These are phyloP conservation scores for Ruditapes philippinarum DNA, from an alignment of 1,140 invertebrate species.

Conservation along the genomic window DNA sequence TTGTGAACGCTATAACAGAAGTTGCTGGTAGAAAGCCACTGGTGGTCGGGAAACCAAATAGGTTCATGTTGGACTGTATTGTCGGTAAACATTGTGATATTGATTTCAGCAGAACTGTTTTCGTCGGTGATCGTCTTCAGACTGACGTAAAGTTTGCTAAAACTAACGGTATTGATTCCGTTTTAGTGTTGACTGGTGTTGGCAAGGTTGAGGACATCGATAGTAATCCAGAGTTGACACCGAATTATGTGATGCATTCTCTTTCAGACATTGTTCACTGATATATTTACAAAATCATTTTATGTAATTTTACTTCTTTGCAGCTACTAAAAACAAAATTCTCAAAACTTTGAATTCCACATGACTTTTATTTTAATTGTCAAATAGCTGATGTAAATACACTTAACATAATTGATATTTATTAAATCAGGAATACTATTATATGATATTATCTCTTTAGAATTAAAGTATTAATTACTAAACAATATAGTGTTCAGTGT, in stretches of 20 bases:
- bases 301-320: no score
- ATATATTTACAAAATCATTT: no score
- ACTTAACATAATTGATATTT: no score
- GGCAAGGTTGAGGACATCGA: constrained; percentile 54
- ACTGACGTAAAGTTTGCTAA: constrained; percentile 79
- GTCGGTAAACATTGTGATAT: constrained; percentile 88
- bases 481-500: no score
- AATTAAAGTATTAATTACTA: no score
- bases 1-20: constrained; percentile 94
- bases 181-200: constrained; percentile 77
- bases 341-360: no score
- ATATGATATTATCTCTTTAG: no score
- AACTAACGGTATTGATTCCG: constrained; percentile 77
- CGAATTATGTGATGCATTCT: constrained; percentile 71
- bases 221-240: constrained; percentile 61
- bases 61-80: constrained; percentile 88
- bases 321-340: no score
- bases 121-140: constrained; percentile 94
- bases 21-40: constrained; percentile 92
- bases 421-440: no score
- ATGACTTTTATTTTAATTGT: no score
- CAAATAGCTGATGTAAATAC: no score
- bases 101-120: constrained; percentile 93
- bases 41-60: constrained; percentile 94
- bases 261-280: constrained; percentile 58